Conservation (phyloP, 2,888 invertebrate genomes). For the Physocephala rufipes region DNA sequence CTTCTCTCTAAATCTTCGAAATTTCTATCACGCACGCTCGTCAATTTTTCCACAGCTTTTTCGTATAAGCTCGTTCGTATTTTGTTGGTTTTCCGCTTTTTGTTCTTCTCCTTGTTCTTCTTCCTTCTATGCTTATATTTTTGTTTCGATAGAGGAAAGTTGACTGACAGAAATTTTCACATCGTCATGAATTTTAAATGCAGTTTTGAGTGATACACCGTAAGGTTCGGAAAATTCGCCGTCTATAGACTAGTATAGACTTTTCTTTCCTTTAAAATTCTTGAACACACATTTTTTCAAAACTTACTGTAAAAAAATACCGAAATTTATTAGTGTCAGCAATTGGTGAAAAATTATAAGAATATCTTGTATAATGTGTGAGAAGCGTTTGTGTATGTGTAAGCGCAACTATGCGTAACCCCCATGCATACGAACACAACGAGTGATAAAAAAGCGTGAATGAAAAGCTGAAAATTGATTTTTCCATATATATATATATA, state of each 20-base stretch:
- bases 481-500: neutral
- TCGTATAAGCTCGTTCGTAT: neutral
- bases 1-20: neutral
- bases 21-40: neutral
- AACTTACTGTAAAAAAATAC: too few relatives aligned
- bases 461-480: conserved; percentile 30
- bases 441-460: neutral
- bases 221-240: conserved; percentile 52
- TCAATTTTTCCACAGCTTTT: neutral
- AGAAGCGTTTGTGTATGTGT: conserved; percentile 12
- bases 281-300: too few relatives aligned
- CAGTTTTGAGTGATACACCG: conserved; percentile 61
- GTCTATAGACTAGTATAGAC: conserved; percentile 13
- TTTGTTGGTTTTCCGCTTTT: conserved; percentile 2
- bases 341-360: conserved; percentile 26
- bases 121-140: neutral
- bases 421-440: neutral
- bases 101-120: neutral
- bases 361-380: neutral
- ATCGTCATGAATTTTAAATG: conserved; percentile 45
- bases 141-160: neutral
- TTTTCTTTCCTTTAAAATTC: too few relatives aligned
- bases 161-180: conserved; percentile 6
- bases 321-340: too few relatives aligned
- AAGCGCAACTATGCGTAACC: neutral